phyloP scores from a whole-genome alignment of 2,888 invertebrate species.

The Orchesellides sinensis region DNA sequence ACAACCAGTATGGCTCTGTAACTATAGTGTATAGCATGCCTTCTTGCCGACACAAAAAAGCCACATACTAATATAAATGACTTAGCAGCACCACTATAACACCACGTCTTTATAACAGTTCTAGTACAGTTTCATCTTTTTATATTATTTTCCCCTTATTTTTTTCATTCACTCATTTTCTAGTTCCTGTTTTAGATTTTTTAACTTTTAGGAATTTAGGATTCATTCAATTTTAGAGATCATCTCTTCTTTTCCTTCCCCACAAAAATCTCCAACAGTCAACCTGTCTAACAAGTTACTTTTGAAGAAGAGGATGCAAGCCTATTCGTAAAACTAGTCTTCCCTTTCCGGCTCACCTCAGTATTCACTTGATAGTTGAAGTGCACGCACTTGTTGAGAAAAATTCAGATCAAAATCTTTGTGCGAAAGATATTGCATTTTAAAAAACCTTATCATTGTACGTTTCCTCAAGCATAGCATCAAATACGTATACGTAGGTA shows the following conservation, averaged over 20 bases:
- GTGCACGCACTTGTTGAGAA: constrained; percentile 36
- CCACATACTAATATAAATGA: too few relatives aligned
- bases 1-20: too few relatives aligned
- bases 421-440: neutral
- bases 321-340: constrained; percentile 63
- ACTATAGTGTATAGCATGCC: too few relatives aligned
- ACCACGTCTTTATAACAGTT: too few relatives aligned
- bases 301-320: constrained; percentile 18
- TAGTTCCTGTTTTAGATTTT: constrained; percentile 67
- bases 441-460: too few relatives aligned
- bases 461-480: too few relatives aligned
- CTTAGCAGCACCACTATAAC: too few relatives aligned
- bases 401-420: neutral
- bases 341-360: constrained; percentile 66
- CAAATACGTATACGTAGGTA: too few relatives aligned
- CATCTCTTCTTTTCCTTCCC: constrained; percentile 41
- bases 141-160: too few relatives aligned
- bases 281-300: constrained; percentile 63
- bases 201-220: constrained; percentile 54
- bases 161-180: constrained; percentile 63
- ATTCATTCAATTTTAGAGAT: constrained; percentile 57
- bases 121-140: too few relatives aligned
- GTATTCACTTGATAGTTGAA: constrained; percentile 57
- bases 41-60: too few relatives aligned
- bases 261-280: constrained; percentile 15